These are phyloP conservation scores for Doris montereyensis DNA, from an alignment of 2,888 invertebrate genomes.

Conservation along the genomic window DNA sequence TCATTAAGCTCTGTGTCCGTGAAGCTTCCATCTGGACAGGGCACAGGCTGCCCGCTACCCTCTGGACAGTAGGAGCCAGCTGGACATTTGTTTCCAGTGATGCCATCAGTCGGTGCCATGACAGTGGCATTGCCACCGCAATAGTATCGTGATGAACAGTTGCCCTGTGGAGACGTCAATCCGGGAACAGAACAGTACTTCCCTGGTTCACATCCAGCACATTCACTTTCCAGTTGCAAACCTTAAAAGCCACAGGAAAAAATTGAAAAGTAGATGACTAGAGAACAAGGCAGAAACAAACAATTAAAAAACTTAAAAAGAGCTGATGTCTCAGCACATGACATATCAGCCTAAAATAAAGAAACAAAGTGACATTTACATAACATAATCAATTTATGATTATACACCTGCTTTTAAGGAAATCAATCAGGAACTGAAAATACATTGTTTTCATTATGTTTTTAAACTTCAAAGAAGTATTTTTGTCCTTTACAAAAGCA, in stretches of 20 bases:
- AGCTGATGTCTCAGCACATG: too few relatives aligned
- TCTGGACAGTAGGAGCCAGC: conserved; percentile 61
- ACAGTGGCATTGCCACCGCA: conserved; percentile 55
- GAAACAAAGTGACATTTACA: too few relatives aligned
- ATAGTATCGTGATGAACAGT: conserved; percentile 63
- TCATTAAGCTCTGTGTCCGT: conserved; percentile 54
- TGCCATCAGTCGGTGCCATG: conserved; percentile 54
- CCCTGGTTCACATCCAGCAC: conserved; percentile 65
- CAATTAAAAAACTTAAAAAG: too few relatives aligned
- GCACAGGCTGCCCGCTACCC: conserved; percentile 59
- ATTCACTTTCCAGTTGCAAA: conserved; percentile 53
- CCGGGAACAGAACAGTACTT: conserved; percentile 63
- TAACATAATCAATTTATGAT: too few relatives aligned
- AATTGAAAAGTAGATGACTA: background rate
- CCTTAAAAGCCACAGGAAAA: conserved; percentile 47
- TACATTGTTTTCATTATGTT: too few relatives aligned
- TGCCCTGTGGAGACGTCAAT: conserved; percentile 54
- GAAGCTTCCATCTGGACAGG: conserved; percentile 62
- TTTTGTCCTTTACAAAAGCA: too few relatives aligned
- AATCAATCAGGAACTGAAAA: too few relatives aligned
- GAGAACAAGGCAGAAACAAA: too few relatives aligned
- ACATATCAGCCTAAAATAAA: too few relatives aligned
- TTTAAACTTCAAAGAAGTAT: too few relatives aligned
- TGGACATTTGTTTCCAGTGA: conserved; percentile 60
- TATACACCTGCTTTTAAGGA: too few relatives aligned